phyloP scores from a whole-genome alignment of 2,797 vertebrate genomes.

The Myripristis jacobus region DNA sequence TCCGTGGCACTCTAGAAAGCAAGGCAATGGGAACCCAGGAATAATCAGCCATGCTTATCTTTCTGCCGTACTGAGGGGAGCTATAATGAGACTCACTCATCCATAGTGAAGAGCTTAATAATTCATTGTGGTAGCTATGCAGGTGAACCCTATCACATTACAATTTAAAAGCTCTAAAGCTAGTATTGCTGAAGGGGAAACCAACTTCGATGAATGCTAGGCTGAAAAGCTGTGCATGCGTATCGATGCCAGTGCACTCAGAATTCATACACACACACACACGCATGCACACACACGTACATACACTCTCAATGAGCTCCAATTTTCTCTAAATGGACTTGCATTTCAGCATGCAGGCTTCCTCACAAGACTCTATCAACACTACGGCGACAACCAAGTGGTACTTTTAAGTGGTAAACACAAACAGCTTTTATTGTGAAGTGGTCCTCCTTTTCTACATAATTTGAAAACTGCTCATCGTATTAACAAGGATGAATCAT shows the following conservation, averaged over 20 bases:
- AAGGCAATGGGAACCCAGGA: constrained; percentile 71
- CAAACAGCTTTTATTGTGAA: constrained; percentile 57
- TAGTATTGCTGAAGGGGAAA: constrained; percentile 75
- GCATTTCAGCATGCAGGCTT: constrained; percentile 39
- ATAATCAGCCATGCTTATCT: constrained; percentile 84
- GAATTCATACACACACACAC: constrained; percentile 17
- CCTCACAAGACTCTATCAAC: constrained; percentile 49
- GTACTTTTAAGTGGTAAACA: constrained; percentile 69
- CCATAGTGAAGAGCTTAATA: constrained; percentile 84
- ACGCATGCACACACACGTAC: constrained; percentile 24
- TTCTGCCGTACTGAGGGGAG: constrained; percentile 76
- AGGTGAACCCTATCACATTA: constrained; percentile 84
- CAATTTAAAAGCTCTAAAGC: constrained; percentile 81
- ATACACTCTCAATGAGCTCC: constrained; percentile 62
- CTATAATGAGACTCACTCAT: constrained; percentile 83
- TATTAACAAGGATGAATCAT: constrained; percentile 50
- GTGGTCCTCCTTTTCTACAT: constrained; percentile 49
- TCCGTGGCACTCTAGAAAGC: constrained; percentile 70
- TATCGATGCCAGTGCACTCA: constrained; percentile 18
- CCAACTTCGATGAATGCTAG: constrained; percentile 60
- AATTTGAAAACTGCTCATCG: constrained; percentile 55
- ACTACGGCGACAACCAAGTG: constrained; percentile 46
- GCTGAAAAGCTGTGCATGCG: constrained; percentile 58
- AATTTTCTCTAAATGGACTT: constrained; percentile 68
- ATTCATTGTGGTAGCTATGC: constrained; percentile 83